Evolutionary conservation across 2,113 vertebrate genomes (phyloP), one percentile per base, ranked within the genome.

Genomic region (Oryzias melastigma): DNA sequence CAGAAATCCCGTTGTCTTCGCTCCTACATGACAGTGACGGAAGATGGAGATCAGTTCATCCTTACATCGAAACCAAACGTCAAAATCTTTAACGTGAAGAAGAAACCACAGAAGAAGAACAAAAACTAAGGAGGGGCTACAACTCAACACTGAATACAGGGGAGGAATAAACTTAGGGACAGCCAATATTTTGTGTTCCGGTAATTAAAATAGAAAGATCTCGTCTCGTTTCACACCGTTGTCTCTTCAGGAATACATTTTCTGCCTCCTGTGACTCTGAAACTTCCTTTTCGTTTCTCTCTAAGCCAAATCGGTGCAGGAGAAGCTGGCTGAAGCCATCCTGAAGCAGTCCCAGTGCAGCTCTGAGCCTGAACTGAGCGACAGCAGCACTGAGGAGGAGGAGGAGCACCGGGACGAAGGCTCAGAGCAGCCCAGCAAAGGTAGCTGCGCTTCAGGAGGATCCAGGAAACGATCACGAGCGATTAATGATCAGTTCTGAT

Each of bases 231-330:
- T n/a, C n/a, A n/a, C n/a, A n/a, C n/a, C n/a, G 50, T 51, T 7
- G 7, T 54, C 25, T 65, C 12, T 25, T 45, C 8, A 25, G 15
- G 49, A 4, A 41, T 8, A 19, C 2, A 4, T 5, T 15, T 4
- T 5, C 25, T 69, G 8, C 25, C 10, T 35, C 3, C 10, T 35
- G 7, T 12, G 35, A 35, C 35, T 35, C 35, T 12, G 35, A 12
- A 35, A 35, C 35, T 35, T 35, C 10, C 35, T 84, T 29, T 82
- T 40, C 83, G 61, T 84, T 58, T 46, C 35, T 59, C 75, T 69
- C 45, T 44, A 80, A 83, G 84, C 87, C 84, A 91, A 91, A 89
- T 92, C 88, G 85, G 92, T 91, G 55, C 92, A 92, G 88, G 89
- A 93, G 71, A 92, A 92, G 80, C 86, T 88, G 55, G 87, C 83